Evolutionary conservation across 2,888 invertebrate genomes (phyloP).

Genomic region (Brachynemurus nebulosus): DNA sequence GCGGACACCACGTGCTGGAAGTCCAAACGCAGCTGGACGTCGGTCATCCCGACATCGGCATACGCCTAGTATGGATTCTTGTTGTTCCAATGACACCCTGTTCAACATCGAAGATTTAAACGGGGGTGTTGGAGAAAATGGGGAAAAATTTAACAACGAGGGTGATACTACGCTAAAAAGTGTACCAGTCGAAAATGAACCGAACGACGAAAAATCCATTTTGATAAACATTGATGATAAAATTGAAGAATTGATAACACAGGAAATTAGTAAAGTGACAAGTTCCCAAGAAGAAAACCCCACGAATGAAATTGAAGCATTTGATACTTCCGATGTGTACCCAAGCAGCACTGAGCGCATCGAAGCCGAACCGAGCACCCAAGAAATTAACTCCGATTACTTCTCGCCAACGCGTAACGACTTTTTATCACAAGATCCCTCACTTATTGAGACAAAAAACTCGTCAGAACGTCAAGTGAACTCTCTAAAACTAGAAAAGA

Average conservation of each 20-base stretch:
- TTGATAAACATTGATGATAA: neutral
- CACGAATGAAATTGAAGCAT: neutral
- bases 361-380: constrained; percentile 4
- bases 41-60: constrained; percentile 24
- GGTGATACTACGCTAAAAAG: constrained; percentile 1
- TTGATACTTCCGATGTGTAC: neutral
- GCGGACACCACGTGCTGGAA: constrained; percentile 35
- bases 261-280: neutral
- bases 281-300: neutral
- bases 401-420: constrained; percentile 1
- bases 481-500: neutral
- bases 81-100: constrained; percentile 49
- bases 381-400: constrained; percentile 2
- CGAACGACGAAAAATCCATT: neutral
- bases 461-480: neutral
- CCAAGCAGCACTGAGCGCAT: constrained; percentile 3
- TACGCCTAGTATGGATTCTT: constrained; percentile 47
- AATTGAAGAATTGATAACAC: neutral
- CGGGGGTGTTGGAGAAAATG: constrained; percentile 16
- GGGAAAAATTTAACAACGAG: neutral
- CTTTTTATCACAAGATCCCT: neutral
- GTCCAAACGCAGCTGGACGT: constrained; percentile 33
- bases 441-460: neutral
- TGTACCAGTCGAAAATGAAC: constrained; percentile 6
- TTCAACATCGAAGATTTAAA: constrained; percentile 44